phyloP scores from a whole-genome alignment of 2,797 vertebrate genomes.

The Holocentrus rufus region DNA sequence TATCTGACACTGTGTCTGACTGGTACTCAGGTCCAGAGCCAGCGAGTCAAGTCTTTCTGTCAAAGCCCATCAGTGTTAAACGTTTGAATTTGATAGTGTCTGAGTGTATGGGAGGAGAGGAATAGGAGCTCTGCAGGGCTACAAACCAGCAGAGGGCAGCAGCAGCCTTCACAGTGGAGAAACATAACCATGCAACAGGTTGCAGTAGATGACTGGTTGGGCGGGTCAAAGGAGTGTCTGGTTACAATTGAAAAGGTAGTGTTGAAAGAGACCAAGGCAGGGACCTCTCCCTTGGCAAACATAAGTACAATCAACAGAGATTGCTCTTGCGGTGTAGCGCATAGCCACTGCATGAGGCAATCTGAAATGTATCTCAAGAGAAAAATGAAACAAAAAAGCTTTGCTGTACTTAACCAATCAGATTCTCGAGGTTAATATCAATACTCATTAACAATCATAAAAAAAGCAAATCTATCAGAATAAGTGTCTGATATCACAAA shows the following conservation, averaged over 20 bases:
- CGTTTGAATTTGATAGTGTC: too few relatives aligned
- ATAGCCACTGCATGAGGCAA: too few relatives aligned
- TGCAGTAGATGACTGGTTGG: background rate
- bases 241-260: too few relatives aligned
- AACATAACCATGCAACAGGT: background rate
- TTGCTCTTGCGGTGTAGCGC: too few relatives aligned
- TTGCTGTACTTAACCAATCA: background rate
- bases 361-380: too few relatives aligned
- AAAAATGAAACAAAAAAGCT: background rate
- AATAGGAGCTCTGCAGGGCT: too few relatives aligned
- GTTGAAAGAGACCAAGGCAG: background rate
- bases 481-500: background rate
- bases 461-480: too few relatives aligned
- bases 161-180: background rate
- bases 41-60: too few relatives aligned
- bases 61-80: too few relatives aligned
- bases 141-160: constrained; percentile 51
- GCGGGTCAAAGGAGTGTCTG: too few relatives aligned
- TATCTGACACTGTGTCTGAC: background rate
- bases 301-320: background rate
- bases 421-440: background rate
- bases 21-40: background rate
- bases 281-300: background rate
- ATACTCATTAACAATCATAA: too few relatives aligned
- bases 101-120: too few relatives aligned